Conservation (phyloP, 92 coral and sea anemone genomes). For the Porites cylindrica region DNA sequence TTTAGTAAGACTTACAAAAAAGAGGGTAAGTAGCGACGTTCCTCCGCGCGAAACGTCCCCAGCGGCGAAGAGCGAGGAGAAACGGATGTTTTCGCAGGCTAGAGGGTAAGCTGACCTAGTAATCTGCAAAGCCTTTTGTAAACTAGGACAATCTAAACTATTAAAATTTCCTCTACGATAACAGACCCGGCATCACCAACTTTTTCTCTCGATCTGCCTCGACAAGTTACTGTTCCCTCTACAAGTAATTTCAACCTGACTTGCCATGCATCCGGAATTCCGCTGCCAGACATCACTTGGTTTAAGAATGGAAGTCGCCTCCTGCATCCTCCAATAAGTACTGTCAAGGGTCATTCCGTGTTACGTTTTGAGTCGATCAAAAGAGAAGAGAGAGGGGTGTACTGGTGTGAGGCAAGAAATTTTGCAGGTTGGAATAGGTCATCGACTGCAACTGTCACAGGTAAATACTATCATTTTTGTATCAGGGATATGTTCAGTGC, state of each 20-base stretch:
- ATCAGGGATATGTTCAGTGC: too few species aligned
- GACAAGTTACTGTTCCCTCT: not conserved
- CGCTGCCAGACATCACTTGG: conserved; percentile 40
- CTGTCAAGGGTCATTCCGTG: conserved; percentile 9
- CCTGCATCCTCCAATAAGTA: not conserved
- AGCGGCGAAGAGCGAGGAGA: too few species aligned
- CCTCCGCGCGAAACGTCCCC: too few species aligned
- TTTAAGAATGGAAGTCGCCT: conserved; percentile 14
- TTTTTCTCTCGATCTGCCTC: not conserved
- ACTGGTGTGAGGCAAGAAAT: conserved; percentile 65
- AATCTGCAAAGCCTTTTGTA: too few species aligned
- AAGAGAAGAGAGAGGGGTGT: conserved; percentile 29
- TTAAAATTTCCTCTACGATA: not conserved
- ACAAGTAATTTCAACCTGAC: conserved; percentile 9
- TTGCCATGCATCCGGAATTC: conserved; percentile 36
- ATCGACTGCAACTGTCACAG: not conserved
- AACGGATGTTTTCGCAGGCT: too few species aligned
- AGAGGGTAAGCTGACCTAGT: too few species aligned
- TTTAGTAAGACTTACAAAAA: too few species aligned
- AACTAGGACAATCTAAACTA: too few species aligned
- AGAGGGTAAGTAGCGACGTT: too few species aligned
- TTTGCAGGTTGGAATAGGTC: conserved; percentile 46
- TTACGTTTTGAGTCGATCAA: conserved; percentile 30
- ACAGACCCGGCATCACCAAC: conserved; percentile 14
- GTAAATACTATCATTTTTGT: not conserved